These are phyloP conservation scores for Seira sanloemensis DNA, from an alignment of 2,888 invertebrate genomes.

Conservation along the genomic window DNA sequence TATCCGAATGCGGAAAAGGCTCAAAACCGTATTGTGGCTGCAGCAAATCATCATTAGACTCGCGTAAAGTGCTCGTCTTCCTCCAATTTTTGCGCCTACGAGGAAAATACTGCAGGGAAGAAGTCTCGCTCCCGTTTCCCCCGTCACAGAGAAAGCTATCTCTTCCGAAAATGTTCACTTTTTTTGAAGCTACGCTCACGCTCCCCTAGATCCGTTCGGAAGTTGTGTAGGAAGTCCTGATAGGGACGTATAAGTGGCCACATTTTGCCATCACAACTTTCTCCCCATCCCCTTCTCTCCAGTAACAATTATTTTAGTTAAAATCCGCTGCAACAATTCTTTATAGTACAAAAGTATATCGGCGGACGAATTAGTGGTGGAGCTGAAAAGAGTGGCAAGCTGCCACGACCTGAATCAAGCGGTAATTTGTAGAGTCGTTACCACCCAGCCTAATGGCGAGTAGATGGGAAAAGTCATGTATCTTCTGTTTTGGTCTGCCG, in stretches of 20 bases:
- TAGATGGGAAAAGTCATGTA: constrained; percentile 56
- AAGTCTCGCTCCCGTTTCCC: background rate
- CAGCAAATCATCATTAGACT: background rate
- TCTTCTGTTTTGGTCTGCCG: constrained; percentile 22
- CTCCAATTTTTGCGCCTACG: background rate
- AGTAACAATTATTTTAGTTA: constrained; percentile 21
- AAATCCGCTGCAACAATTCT: background rate
- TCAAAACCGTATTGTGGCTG: background rate
- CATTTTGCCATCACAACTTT: background rate
- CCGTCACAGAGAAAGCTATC: no score
- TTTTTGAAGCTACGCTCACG: background rate
- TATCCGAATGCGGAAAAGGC: background rate
- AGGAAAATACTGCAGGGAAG: background rate
- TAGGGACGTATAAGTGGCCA: constrained; percentile 11
- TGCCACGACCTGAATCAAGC: constrained; percentile 74
- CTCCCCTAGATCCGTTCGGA: constrained; percentile 47
- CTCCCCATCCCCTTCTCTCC: background rate
- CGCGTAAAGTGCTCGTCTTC: background rate
- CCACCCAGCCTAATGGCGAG: constrained; percentile 59
- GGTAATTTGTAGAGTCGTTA: constrained; percentile 72
- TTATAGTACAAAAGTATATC: constrained; percentile 1
- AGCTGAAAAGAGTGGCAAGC: constrained; percentile 73
- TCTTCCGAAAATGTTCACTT: background rate
- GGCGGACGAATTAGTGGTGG: background rate
- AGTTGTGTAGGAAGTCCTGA: constrained; percentile 41